Percentiles rank a stretch among this genome's conserved stretches.
Conservation (phyloP, 2,888 invertebrate genomes). For the Agonopterix subpropinquella region DNA sequence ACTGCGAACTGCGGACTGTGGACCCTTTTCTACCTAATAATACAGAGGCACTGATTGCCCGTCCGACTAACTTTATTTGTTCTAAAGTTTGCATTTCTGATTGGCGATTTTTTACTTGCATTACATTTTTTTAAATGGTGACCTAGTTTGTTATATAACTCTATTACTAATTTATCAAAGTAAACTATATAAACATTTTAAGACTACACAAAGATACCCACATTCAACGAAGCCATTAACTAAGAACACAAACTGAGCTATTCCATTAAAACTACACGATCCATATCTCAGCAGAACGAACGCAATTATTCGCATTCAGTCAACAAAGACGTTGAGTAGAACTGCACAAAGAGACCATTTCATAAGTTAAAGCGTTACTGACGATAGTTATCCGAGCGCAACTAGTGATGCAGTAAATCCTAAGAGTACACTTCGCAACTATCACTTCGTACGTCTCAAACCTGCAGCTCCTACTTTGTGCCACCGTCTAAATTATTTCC, state of each 20-base stretch:
- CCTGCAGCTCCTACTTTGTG: conserved; percentile 37
- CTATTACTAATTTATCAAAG: neutral
- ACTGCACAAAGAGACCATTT: conserved; percentile 58
- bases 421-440: conserved; percentile 53
- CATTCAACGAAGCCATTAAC: conserved; percentile 51
- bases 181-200: conserved; percentile 31
- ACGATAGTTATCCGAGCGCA: conserved; percentile 60
- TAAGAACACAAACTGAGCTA: conserved; percentile 56
- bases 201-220: conserved; percentile 34
- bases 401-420: conserved; percentile 69
- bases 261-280: conserved; percentile 56
- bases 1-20: conserved; percentile 12
- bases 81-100: neutral
- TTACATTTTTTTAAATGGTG: no score
- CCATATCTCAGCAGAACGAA: conserved; percentile 50
- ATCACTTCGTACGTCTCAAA: conserved; percentile 43
- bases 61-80: conserved; percentile 4
- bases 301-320: conserved; percentile 61
- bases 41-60: conserved; percentile 19
- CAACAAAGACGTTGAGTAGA: conserved; percentile 49
- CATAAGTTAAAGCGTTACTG: conserved; percentile 59
- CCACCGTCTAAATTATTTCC: conserved; percentile 38
- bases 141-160: no score
- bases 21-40: conserved; percentile 43
- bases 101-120: neutral